Conservation (phyloP, 2,113 vertebrate genomes). For the Panurus biarmicus region DNA sequence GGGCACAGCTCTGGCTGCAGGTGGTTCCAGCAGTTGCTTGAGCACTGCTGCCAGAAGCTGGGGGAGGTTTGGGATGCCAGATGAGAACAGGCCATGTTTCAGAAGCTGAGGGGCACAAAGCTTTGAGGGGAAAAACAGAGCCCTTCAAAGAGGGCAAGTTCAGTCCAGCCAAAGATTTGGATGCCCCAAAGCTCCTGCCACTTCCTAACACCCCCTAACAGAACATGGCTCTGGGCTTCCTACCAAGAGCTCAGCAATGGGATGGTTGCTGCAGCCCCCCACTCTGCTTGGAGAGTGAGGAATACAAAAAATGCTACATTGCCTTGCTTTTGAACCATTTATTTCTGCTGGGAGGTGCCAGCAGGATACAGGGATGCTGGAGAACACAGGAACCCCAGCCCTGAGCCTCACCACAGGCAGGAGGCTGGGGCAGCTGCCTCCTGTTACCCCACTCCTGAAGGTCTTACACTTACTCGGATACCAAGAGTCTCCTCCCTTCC, state of each 20-base stretch:
- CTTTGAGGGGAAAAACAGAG: not conserved
- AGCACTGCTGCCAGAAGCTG: not conserved
- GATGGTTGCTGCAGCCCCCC: not conserved
- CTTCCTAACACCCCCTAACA: not conserved
- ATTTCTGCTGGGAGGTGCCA: not conserved
- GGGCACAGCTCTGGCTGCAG: not conserved
- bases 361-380: not conserved
- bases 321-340: not conserved
- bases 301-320: not conserved
- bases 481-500: not conserved
- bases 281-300: not conserved
- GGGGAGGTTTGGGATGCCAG: not conserved
- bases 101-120: not conserved
- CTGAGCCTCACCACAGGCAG: not conserved
- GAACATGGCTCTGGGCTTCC: not conserved
- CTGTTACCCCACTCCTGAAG: not conserved
- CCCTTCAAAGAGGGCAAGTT: not conserved
- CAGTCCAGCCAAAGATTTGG: not conserved
- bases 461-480: not conserved
- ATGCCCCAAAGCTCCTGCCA: not conserved
- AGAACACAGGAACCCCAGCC: not conserved
- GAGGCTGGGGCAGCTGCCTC: not conserved
- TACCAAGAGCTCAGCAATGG: not conserved
- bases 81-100: not conserved
- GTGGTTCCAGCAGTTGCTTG: not conserved